Conservation (phyloP, 2,888 invertebrate genomes). For the Spilosoma lubricipeda region DNA sequence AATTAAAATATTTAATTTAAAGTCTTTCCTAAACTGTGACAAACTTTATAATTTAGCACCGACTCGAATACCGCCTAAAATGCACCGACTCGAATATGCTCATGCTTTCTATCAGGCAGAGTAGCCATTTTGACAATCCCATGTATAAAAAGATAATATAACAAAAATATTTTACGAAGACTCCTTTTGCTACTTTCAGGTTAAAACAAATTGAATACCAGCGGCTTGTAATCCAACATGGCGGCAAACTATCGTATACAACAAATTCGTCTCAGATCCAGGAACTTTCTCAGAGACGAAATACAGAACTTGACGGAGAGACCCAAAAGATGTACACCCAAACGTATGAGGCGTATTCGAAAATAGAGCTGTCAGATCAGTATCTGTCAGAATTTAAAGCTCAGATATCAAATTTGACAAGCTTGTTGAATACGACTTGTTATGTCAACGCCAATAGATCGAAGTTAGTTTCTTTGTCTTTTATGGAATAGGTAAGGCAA, state of each 20-base stretch:
- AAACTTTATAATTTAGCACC: not conserved
- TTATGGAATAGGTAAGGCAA: too few relatives aligned
- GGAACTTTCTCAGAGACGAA: not conserved
- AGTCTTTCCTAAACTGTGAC: not conserved
- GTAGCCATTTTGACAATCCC: too few relatives aligned
- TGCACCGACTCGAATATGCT: not conserved
- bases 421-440: constrained; percentile 12
- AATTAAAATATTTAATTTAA: not conserved
- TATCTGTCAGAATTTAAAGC: constrained; percentile 7
- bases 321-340: not conserved
- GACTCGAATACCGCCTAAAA: not conserved
- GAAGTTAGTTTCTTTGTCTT: not conserved
- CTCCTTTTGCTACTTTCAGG: constrained; percentile 40
- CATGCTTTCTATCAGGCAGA: too few relatives aligned
- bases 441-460: constrained; percentile 1
- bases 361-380: not conserved
- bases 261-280: accelerated
- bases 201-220: constrained; percentile 55
- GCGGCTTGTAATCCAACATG: constrained; percentile 31
- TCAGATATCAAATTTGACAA: not conserved
- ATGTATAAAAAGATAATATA: too few relatives aligned
- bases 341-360: constrained; percentile 11
- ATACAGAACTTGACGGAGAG: too few relatives aligned
- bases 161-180: not conserved
- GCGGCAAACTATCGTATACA: not conserved